Percentiles rank a stretch among this genome's conserved stretches.
Conservation (phyloP, 2,113 vertebrate genomes). For the Nyctereutes procyonoides region DNA sequence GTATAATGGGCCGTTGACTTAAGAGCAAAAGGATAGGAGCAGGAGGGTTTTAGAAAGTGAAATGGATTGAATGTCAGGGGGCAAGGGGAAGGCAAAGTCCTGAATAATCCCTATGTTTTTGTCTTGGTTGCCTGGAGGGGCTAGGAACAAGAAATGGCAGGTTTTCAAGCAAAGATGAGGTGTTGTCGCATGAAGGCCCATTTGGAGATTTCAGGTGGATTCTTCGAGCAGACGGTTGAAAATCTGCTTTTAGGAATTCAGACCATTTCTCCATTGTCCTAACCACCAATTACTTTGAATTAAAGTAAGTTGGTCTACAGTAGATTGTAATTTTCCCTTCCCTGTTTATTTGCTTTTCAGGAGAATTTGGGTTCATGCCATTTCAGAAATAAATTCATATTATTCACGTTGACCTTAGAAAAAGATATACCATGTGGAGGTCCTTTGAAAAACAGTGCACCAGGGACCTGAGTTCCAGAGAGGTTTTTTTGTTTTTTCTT, state of each 20-base stretch:
- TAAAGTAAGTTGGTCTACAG: background rate
- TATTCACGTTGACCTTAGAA: background rate
- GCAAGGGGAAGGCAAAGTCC: background rate
- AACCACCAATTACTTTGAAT: background rate
- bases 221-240: background rate
- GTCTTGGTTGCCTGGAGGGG: background rate
- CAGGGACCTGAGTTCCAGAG: background rate
- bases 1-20: background rate
- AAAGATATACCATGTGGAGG: background rate
- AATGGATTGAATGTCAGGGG: background rate
- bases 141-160: background rate
- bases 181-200: background rate
- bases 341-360: slow-evolving; percentile 23
- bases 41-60: background rate
- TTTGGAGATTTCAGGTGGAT: slow-evolving; percentile 2
- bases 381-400: background rate
- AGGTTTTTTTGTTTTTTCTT: background rate
- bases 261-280: background rate
- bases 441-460: background rate
- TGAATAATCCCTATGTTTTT: background rate
- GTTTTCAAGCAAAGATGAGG: background rate
- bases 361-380: background rate
- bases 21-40: background rate
- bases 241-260: slow-evolving; percentile 32
- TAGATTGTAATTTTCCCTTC: background rate